Percentiles rank a stretch among this genome's conserved stretches.
phyloP scores from a whole-genome alignment of 2,113 vertebrate genomes.

The Pavo muticus region DNA sequence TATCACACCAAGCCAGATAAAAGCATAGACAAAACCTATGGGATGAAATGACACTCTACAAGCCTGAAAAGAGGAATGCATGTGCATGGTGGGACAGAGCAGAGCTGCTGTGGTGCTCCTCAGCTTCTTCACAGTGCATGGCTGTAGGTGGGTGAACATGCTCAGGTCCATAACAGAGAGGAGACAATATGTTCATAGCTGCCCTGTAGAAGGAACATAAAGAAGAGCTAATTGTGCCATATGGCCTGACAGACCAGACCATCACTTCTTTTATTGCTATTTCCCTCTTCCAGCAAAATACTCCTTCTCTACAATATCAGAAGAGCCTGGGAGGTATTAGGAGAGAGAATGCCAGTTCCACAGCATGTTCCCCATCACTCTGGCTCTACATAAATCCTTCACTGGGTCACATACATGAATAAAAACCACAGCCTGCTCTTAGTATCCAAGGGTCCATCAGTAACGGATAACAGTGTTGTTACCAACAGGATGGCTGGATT shows the following conservation, averaged over 20 bases:
- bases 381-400: background rate
- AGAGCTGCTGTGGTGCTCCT: background rate
- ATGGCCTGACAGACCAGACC: background rate
- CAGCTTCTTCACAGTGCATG: background rate
- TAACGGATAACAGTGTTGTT: background rate
- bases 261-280: background rate
- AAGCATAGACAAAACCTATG: background rate
- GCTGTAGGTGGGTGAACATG: background rate
- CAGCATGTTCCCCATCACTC: background rate
- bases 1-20: background rate
- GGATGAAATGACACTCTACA: background rate
- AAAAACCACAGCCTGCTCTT: background rate
- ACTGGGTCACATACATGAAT: background rate
- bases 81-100: rapidly evolving
- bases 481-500: background rate
- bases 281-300: background rate
- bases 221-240: background rate
- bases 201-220: background rate
- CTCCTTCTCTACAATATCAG: background rate
- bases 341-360: background rate
- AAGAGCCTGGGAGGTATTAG: background rate
- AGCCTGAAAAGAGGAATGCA: background rate
- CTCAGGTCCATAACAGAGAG: background rate
- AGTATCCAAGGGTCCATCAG: background rate
- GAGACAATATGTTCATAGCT: background rate